Evolutionary conservation across 2,797 vertebrate species (phyloP), one percentile per base, ranked within the genome.

Genomic region (Petrocephalus schoutedeni): DNA sequence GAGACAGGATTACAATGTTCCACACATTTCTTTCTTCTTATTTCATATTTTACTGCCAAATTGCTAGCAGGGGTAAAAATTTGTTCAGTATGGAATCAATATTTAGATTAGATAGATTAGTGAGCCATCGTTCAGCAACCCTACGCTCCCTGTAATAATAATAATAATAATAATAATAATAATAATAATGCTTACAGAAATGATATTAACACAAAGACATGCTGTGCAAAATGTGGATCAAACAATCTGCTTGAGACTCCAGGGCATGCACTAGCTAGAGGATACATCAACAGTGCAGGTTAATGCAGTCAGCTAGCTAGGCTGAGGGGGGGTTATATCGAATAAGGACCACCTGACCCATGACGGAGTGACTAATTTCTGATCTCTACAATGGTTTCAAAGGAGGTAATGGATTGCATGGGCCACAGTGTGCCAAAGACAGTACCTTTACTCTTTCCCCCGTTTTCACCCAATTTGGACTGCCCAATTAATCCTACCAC

Each of bases 51-150:
- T 83, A 53, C n/a, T 53, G 49, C 49, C 9, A 3, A 28, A 23
- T 28, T 28, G 49, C 9, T 10, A 4, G 80, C n/a, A 28, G 49
- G 5, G 80, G 80, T 83, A 54, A 83, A 21, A 23, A 83, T 83
- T 83, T 49, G 19, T 41, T 77, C 32, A 45, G 71, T 77, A 41
- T 77, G 71, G 71, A 77, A 77, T 77, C 71, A 77, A 77, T 77
- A 45, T 77, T 77, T n/a, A 6, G 28, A 28, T 28, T 28, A 45
- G 16, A 74, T 3, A 41, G 67, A 45, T 45, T 77, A 77, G 16
- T 77, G 36, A 77, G 6, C 5, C 16, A 9, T 45, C 36, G 41
- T 14, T 77, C 71, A 45, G 36, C 16, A 45, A 77, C 36, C 71
- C 71, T 41, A 41, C 2, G 3, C 36, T 41, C 36, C 36, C 36